phyloP scores from a whole-genome alignment of 2,113 vertebrate species.

The Aplodontia rufa region DNA sequence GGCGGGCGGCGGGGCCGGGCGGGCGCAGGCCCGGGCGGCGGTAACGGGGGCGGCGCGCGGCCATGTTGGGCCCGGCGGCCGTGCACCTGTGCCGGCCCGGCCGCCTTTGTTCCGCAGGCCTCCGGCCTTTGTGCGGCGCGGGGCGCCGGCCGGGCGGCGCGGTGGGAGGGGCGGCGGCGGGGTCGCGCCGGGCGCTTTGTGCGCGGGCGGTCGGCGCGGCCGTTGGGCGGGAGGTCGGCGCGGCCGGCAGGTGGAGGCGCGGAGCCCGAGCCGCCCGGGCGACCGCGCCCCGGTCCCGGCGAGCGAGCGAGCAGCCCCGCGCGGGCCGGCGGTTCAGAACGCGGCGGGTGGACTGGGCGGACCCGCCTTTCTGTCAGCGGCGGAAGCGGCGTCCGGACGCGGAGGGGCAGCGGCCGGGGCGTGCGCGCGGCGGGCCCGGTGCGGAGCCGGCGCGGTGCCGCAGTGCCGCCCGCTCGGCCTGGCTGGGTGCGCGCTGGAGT shows the following conservation, averaged over 20 bases:
- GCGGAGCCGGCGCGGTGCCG: too few species aligned
- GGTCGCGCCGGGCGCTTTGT: conserved; percentile 37
- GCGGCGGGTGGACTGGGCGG: background rate
- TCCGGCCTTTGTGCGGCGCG: conserved; percentile 68
- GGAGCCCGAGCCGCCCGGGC: background rate
- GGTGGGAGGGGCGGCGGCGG: conserved; percentile 57
- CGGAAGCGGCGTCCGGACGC: too few species aligned
- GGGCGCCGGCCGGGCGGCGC: conserved; percentile 6
- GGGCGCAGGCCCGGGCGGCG: background rate
- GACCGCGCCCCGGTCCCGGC: background rate
- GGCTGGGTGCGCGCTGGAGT: too few species aligned
- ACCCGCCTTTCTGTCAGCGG: too few species aligned
- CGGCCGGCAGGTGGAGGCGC: background rate
- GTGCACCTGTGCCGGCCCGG: conserved; percentile 76
- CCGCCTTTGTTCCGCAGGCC: conserved; percentile 72
- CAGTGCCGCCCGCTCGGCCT: too few species aligned
- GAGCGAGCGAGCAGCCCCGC: background rate
- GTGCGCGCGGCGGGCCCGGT: too few species aligned
- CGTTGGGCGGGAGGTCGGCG: conserved; percentile 52
- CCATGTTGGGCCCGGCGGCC: conserved; percentile 73
- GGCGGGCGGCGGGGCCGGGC: background rate
- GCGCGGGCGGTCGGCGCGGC: background rate
- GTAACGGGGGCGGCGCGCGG: conserved; percentile 56
- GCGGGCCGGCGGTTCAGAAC: background rate
- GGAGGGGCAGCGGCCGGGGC: too few species aligned